phyloP scores from a whole-genome alignment of 2,113 vertebrate species.

The Siniperca knerii region DNA sequence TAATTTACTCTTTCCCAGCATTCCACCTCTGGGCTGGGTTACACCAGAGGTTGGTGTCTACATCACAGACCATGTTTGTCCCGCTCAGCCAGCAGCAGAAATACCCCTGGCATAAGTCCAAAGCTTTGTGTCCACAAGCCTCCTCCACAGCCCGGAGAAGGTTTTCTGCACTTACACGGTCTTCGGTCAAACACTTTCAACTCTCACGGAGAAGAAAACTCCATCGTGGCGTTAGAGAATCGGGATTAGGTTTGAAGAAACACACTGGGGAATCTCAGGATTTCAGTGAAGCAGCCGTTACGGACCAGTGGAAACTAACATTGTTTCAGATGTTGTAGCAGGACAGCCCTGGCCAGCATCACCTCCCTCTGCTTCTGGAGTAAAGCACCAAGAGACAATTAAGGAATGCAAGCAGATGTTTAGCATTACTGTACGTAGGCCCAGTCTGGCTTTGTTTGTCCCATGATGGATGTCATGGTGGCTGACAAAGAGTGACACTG shows the following conservation, averaged over 20 bases:
- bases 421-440: slow-evolving; percentile 45
- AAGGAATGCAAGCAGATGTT: slow-evolving; percentile 72
- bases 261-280: slow-evolving; percentile 2
- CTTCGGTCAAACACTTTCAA: slow-evolving; percentile 19
- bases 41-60: slow-evolving; percentile 39
- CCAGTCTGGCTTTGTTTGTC: slow-evolving; percentile 25
- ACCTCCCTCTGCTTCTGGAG: slow-evolving; percentile 53
- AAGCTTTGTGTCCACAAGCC: slow-evolving; percentile 43
- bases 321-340: slow-evolving; percentile 64
- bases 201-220: not conserved
- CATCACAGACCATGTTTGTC: slow-evolving; percentile 40
- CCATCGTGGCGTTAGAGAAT: not conserved
- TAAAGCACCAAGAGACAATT: slow-evolving; percentile 51
- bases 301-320: slow-evolving; percentile 49
- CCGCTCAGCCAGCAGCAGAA: slow-evolving; percentile 44
- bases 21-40: slow-evolving; percentile 47
- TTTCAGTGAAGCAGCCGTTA: slow-evolving; percentile 16
- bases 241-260: slow-evolving; percentile 8
- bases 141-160: slow-evolving; percentile 34
- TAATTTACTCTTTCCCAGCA: slow-evolving; percentile 20
- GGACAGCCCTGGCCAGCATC: slow-evolving; percentile 50
- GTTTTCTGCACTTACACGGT: slow-evolving; percentile 8
- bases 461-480: slow-evolving; percentile 26
- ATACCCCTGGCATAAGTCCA: slow-evolving; percentile 38
- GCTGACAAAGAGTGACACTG: slow-evolving; percentile 36